Evolutionary conservation across 2,113 vertebrate genomes (phyloP), one percentile per base, ranked within the genome.

Genomic region (Siniperca chuatsi): DNA sequence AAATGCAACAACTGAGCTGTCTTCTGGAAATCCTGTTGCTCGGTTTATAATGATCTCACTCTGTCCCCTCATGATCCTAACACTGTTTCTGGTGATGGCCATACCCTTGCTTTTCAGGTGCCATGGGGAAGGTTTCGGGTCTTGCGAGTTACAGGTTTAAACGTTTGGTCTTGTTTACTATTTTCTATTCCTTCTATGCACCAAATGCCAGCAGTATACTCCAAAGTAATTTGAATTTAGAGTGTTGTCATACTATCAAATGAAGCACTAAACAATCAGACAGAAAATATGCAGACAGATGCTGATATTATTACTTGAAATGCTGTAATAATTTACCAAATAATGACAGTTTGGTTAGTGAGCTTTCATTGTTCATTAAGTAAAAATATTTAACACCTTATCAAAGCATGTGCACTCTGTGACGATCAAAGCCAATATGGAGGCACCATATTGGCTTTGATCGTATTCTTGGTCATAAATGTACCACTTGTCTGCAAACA

Each of bases 91-190:
- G 62, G 75, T 75, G 68, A 67, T 76, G 52, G 75, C 13, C 20
- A 16, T 58, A 55, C 55, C n/a, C 15, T 75, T 68, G 64, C 62
- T 89, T 89, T 82, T 21, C 81, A 85, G 83, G 73, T 86, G 18
- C 40, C 67, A 23, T 11, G 58, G 69, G 81, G 77, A 64, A 33
- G 64, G 54, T 65, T 67, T 52, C 5, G 8, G 44, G 50, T 82
- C 25, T 79, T 61, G 7, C 3, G 4, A n/a, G 48, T 66, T 58
- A 1, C 23, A 61, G 48, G n/a, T 66, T 70, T 60, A 71, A 73
- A 54, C 4, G 13, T 74, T 54, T 72, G 8, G 50, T 71, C 9
- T 35, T 77, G 8, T 82, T 80, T 2, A 35, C 46, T 20, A 1
- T 46, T 21, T 44, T 46, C 2, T 44, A 4, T 60, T 67, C 4